Evolutionary conservation across 2,888 invertebrate genomes (phyloP), one percentile per base, ranked within the genome.

Genomic region (Scaptomyza tumidula): DNA sequence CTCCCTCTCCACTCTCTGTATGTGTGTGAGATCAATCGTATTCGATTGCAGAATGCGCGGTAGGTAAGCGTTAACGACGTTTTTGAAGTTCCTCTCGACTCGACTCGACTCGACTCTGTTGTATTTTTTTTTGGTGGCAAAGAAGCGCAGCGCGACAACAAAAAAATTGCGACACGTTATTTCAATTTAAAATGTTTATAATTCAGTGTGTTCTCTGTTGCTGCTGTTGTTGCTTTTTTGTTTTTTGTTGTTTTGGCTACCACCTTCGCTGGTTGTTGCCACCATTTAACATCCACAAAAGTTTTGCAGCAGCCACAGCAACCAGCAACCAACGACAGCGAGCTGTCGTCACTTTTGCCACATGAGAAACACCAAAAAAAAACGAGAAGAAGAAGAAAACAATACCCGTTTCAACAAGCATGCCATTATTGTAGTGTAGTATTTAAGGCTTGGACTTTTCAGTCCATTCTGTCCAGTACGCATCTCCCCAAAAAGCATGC

Each of bases 21-120:
- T 16, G 44, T 33, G 89, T 76, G 68, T 79, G 87, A 90, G 90
- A 90, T 90, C 90, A 90, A 90, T 90, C 90, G 90, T 72, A 84
- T 89, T 90, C 90, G 90, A 90, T 90, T 89, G 90, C 89, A 82
- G 83, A 78, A 89, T 80, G 78, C 81, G 91, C 90, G 90, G 90
- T 91, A 91, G 91, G 91, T 90, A 90, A 86, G 86, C 81, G 86
- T 89, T 86, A 89, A 86, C 86, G 89, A 89, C 83, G 86, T 79
- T 87, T 89, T 86, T 77, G 86, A 87, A 86, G 83, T 84, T 85
- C 74, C 62, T 53, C 52, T 35, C 27, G 45, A 35, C 53, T 35
- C 31, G 29, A n/a, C 43, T 57, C 58, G 63, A 19, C 19, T 35
- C 29, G 35, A n/a, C 41, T 59, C 58, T 58, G 45, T 14, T 52